Base-by-base conservation (phyloP, 2,888 invertebrate genomes). In the Dioctria rufipes region DNA sequence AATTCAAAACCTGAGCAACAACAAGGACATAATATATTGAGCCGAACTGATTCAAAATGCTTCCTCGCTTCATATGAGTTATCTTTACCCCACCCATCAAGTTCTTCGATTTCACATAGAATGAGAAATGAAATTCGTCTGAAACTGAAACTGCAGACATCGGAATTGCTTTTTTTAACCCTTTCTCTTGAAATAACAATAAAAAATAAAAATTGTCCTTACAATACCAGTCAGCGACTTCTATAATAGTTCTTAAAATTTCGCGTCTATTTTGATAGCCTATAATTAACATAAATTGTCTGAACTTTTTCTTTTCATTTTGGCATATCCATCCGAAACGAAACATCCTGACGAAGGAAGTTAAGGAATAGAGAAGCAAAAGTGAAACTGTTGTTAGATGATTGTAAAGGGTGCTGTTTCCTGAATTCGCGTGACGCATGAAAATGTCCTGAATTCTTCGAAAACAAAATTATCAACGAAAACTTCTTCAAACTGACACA, bases 341-440 rank as follows among this genome's bases (percentile, higher is more conserved):
- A 13, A 25, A 63, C 51, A 77, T 77, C 77, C 77, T 77, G 77
- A 37, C 39, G 77, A 25, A 77, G 80, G 80, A 73, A 80, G 60
- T 46, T 13, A 73, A 43, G 39, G 63, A 13, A 73, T 40, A 71
- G 49, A 5, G 25, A 25, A 25, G 43, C 60, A 49, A 11, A 54
- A 61, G 61, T 49, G 37, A 73, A 80, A 73, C 25, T 25, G 25
- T 42, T 63, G 60, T 71, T 54, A 5, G 71, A 40, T 46, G 60
- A 80, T 61, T 61, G 63, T 40, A 63, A 80, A 80, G 73, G 77
- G 66, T 37, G 42, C 67, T 77, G 75, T 67, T 80, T 80, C 80
- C 80, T 66, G 58, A 39, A 80, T 54, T 80, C 80, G 80, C 80
- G 80, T 80, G 80, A 80, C 80, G 67, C 80, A 80, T 77, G 80